Evolutionary conservation across 2,888 invertebrate genomes (phyloP).

Genomic region (Euproctis similis): DNA sequence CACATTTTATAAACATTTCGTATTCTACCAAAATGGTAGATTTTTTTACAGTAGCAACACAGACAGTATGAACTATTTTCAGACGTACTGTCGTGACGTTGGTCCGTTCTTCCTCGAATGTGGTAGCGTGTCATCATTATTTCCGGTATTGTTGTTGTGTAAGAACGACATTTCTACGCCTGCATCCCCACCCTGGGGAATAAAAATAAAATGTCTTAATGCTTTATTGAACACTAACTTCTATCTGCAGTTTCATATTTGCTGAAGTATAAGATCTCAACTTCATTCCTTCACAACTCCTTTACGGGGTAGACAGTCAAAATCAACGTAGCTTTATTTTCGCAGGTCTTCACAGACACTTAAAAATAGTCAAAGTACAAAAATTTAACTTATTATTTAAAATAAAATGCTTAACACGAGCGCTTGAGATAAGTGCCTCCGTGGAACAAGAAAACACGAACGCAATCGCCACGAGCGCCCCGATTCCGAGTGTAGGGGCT

Average conservation of each 20-base stretch:
- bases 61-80: constrained; percentile 22
- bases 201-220: constrained; percentile 5
- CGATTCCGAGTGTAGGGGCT: too few species aligned
- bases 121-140: constrained; percentile 54
- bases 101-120: constrained; percentile 62
- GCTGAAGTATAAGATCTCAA: too few species aligned
- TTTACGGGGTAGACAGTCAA: too few species aligned
- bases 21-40: constrained; percentile 34
- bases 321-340: too few species aligned
- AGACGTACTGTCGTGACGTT: constrained; percentile 54
- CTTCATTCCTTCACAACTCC: too few species aligned
- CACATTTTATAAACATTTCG: constrained; percentile 30
- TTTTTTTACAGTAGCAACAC: constrained; percentile 13
- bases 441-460: too few species aligned
- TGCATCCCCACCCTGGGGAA: constrained; percentile 51
- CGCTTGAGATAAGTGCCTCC: too few species aligned
- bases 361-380: too few species aligned
- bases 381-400: too few species aligned
- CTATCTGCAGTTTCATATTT: neutral
- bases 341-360: too few species aligned
- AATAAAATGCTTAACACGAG: too few species aligned
- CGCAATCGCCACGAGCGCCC: too few species aligned
- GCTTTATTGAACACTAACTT: neutral
- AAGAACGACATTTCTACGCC: constrained; percentile 82
- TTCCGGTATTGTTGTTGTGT: constrained; percentile 78